Evolutionary conservation across 2,113 vertebrate genomes (phyloP), one percentile per base, ranked within the genome.

Genomic region (Caretta caretta): DNA sequence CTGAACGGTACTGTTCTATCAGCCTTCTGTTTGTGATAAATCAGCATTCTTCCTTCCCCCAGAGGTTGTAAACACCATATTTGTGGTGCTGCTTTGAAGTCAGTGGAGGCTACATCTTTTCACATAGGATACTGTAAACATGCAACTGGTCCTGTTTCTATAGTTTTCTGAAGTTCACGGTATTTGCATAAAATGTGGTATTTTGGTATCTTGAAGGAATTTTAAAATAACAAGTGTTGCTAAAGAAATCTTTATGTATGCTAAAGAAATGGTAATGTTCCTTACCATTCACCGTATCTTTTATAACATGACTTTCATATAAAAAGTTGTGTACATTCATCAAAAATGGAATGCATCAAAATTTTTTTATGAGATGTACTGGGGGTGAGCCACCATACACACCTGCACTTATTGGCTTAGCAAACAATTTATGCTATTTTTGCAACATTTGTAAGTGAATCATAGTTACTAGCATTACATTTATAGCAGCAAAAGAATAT

Each of bases 171-270:
- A 93, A 57, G 53, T 89, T 93, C 72, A 87, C 69, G 3, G 31
- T 51, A 94, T 83, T 95, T 95, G 93, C 90, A 87, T 86, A 94
- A 89, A 96, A 88, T 79, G 81, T 9, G 3, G 5, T 89, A 69
- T 92, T 92, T 94, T 95, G 53, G 86, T 90, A 95, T 75, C 88
- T 79, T 79, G 90, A 96, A 80, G 86, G 90, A 94, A 83, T 90
- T 90, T 91, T 50, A 78, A 86, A 69, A 48, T 46, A 87, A 80
- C 83, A 54, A 42, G 42, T 4, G 6, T 83, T 80, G 62, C 95
- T 92, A 62, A 59, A 84, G 84, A 91, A 69, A 84, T 92, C 42
- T 42, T 42, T 42, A 54, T 4, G 6, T 83, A 76, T 80, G 62
- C 95, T 92, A 62, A 59, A 84, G 84, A 91, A 69, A 84, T 92